These are phyloP conservation scores for Lepus townsendii DNA, from an alignment of 2,797 vertebrate species.

Conservation along the genomic window DNA sequence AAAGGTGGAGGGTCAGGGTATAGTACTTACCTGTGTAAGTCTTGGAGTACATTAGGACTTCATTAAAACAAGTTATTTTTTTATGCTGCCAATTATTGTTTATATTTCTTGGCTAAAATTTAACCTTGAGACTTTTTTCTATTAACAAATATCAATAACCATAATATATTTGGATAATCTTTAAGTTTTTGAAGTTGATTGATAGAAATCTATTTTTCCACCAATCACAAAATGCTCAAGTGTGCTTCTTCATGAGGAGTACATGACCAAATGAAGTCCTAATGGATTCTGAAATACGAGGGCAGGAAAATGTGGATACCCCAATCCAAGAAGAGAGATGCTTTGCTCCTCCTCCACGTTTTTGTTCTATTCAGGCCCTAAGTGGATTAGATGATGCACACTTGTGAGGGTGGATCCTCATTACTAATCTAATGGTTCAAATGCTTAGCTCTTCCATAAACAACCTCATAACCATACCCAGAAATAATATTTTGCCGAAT, in stretches of 20 bases:
- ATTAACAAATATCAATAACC: neutral
- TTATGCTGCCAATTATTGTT: neutral
- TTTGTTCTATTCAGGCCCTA: neutral
- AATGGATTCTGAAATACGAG: neutral
- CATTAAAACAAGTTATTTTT: conserved; percentile 10
- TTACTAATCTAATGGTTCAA: neutral
- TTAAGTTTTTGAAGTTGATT: neutral
- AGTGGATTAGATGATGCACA: neutral
- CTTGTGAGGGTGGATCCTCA: neutral
- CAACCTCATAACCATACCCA: neutral
- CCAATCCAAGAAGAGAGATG: neutral
- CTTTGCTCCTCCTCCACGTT: neutral
- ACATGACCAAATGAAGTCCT: neutral
- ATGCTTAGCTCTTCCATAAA: neutral
- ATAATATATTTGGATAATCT: neutral
- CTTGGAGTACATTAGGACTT: neutral
- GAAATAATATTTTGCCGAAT: neutral
- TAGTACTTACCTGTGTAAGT: neutral
- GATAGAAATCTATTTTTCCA: neutral
- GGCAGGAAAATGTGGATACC: neutral
- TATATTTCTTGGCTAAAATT: neutral
- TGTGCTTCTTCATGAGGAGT: neutral
- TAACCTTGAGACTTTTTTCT: neutral
- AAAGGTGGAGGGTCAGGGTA: too few species aligned
- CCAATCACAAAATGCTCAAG: neutral